These are phyloP conservation scores for Macaca mulatta DNA, from an alignment of 2,113 vertebrate genomes.

Conservation along the genomic window DNA sequence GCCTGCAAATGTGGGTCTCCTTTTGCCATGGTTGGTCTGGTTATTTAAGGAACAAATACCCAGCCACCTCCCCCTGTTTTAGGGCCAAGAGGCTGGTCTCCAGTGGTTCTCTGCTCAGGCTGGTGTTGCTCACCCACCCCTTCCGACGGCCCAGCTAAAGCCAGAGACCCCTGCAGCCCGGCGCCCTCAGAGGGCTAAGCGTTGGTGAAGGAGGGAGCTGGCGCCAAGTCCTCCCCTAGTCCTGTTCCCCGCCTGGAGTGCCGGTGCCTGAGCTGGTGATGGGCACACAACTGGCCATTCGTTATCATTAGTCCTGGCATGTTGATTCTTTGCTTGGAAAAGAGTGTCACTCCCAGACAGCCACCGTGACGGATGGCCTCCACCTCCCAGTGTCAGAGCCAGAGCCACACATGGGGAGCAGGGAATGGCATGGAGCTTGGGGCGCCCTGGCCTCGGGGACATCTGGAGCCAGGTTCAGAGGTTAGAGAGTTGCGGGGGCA, in stretches of 20 bases:
- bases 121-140: fast-evolving
- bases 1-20: neutral
- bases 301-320: conserved; percentile 81
- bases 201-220: neutral
- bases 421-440: neutral
- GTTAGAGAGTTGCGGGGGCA: neutral
- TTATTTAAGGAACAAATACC: neutral
- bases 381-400: neutral
- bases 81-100: neutral
- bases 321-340: conserved; percentile 80
- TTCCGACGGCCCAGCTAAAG: neutral
- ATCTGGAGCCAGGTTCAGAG: neutral
- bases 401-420: fast-evolving
- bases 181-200: neutral
- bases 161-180: neutral
- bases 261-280: neutral
- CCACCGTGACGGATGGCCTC: conserved; percentile 4
- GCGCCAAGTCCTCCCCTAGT: neutral
- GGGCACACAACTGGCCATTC: neutral
- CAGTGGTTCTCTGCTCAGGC: neutral
- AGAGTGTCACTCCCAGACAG: conserved; percentile 61
- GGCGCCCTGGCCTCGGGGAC: neutral
- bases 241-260: conserved; percentile 21
- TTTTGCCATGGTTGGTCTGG: neutral
- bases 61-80: neutral